Evolutionary conservation across 1,140 invertebrate genomes (phyloP), one percentile per base, ranked within the genome.

Genomic region (Drosophila sproati): DNA sequence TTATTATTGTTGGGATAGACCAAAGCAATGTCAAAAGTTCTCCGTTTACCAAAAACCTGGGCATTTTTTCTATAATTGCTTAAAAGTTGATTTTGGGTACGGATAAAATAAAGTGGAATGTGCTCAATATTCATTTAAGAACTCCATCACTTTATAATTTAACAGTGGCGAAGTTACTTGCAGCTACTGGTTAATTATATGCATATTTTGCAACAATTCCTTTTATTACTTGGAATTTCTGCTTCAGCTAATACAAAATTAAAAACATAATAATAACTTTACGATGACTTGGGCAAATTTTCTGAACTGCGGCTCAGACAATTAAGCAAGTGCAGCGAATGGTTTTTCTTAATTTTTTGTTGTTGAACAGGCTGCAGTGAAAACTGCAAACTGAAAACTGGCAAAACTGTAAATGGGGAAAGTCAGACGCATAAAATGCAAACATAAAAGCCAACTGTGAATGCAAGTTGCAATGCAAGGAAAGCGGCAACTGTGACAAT

Each of bases 401-500:
- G 62, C 1, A 34, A 41, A 41, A 41, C 39, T 41, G 39, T 7
- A 37, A 37, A 37, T 5, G 35, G 35, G 10, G 5, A 41, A 57
- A 61, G 66, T 74, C 59, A 67, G 86, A 73, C 70, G 77, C 78
- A 87, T 87, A 82, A 87, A 87, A 88, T 88, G 82, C 79, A 88
- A 88, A 62, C 82, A 87, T 88, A 87, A 82, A 87, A 78, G 68
- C 79, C 69, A 81, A 86, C 82, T 86, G 80, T 64, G 82, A 82
- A 87, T 88, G 83, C 83, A 80, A 79, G 47, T 77, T 77, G 74
- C 70, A 73, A 69, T 73, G 77, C 48, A 69, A 87, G 79, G 73
- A 80, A 82, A 82, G 80, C 79, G 77, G 80, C 83, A 87, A 87
- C 83, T 88, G 83, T 87, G 83, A 87, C 83, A 87, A 88, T 87